Percentiles rank a stretch among this genome's conserved stretches.
These are phyloP conservation scores for Agonopterix heracliana DNA, from an alignment of 2,888 invertebrate species.

Conservation along the genomic window DNA sequence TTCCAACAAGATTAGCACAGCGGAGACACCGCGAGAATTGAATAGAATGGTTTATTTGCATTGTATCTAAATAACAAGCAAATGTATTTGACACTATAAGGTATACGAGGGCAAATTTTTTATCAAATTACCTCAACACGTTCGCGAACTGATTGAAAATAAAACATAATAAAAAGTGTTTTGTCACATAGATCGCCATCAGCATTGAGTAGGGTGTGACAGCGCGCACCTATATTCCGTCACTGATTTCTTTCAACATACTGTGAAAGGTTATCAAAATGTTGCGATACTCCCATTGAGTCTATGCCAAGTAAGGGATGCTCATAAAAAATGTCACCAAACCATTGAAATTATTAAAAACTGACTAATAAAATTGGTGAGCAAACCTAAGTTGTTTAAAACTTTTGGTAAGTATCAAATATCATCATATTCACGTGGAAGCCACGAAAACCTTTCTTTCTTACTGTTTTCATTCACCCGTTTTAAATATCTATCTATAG, in stretches of 20 bases:
- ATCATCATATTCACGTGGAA: too few relatives aligned
- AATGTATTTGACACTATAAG: background rate
- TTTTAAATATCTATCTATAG: too few relatives aligned
- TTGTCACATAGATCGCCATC: constrained; percentile 32
- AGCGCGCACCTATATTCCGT: constrained; percentile 36
- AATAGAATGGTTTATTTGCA: too few relatives aligned
- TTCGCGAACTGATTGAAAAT: constrained; percentile 20
- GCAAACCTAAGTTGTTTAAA: too few relatives aligned
- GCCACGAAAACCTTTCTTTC: too few relatives aligned
- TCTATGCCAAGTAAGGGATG: background rate
- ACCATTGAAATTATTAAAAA: background rate
- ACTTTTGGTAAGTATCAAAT: too few relatives aligned
- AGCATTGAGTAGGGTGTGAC: constrained; percentile 57
- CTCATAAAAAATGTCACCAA: background rate
- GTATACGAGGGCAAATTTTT: constrained; percentile 22
- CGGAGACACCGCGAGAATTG: too few relatives aligned
- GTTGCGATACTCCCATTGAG: constrained; percentile 33
- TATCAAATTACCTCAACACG: constrained; percentile 28
- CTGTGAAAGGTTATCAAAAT: constrained; percentile 37
- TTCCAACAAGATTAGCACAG: background rate
- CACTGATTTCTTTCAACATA: constrained; percentile 38
- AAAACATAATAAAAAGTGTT: constrained; percentile 13
- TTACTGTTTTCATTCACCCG: too few relatives aligned
- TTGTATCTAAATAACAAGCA: too few relatives aligned
- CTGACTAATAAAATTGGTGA: too few relatives aligned